phyloP scores from a whole-genome alignment of 2,888 invertebrate species.

The Drosophila pegasa region DNA sequence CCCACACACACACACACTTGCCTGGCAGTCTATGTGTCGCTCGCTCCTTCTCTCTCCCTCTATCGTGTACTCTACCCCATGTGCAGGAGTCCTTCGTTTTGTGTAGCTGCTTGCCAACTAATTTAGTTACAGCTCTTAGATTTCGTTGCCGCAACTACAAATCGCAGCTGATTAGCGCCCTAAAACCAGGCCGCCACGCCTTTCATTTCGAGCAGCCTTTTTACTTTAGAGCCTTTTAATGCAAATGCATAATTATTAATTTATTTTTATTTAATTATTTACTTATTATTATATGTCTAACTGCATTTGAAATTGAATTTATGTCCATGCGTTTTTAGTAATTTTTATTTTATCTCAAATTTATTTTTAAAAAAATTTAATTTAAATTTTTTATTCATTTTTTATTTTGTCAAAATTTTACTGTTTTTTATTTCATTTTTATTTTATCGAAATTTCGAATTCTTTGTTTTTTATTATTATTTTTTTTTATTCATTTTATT shows the following conservation, averaged over 20 bases:
- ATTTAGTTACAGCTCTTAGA: constrained; percentile 25
- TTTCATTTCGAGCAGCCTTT: constrained; percentile 50
- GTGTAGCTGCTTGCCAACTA: constrained; percentile 66
- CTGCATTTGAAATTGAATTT: constrained; percentile 72
- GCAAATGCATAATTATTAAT: constrained; percentile 42
- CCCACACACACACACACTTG: constrained; percentile 7
- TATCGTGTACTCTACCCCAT: constrained; percentile 10
- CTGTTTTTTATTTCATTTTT: constrained; percentile 5
- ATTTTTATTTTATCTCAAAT: constrained; percentile 4
- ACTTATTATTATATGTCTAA: constrained; percentile 67
- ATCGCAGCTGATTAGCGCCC: constrained; percentile 14
- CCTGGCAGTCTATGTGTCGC: constrained; percentile 44
- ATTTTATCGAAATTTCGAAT: neutral
- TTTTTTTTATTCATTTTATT: constrained; percentile 10
- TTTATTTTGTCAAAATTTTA: constrained; percentile 11
- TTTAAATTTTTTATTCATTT: constrained; percentile 13
- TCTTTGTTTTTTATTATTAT: constrained; percentile 1
- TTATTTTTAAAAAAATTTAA: constrained; percentile 24
- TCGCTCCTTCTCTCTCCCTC: constrained; percentile 10
- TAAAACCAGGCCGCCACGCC: constrained; percentile 36
- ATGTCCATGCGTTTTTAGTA: constrained; percentile 62
- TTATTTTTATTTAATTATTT: constrained; percentile 45
- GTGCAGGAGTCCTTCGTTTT: constrained; percentile 54
- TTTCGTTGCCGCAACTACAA: constrained; percentile 7
- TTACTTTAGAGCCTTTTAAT: constrained; percentile 14